Conservation (phyloP, 2,888 invertebrate species). For the Cantharis flavilabris region DNA sequence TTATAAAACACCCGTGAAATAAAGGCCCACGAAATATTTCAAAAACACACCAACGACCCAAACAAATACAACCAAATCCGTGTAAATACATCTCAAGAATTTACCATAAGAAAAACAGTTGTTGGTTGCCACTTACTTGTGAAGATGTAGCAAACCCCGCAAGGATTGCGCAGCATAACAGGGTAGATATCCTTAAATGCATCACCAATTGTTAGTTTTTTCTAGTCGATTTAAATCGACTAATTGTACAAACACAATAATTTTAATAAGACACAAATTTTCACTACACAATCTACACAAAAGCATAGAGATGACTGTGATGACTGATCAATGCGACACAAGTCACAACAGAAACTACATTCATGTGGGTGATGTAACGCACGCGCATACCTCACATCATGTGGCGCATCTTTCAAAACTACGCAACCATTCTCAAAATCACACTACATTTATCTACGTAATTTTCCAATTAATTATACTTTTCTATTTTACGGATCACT, state of each 20-base stretch:
- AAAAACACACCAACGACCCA: slow-evolving; percentile 12
- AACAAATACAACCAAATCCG: slow-evolving; percentile 7
- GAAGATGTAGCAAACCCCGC: slow-evolving; percentile 74
- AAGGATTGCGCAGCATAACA: slow-evolving; percentile 74
- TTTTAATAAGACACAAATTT: slow-evolving; percentile 52
- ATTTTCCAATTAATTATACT: not conserved
- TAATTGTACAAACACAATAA: slow-evolving; percentile 47
- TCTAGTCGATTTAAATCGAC: slow-evolving; percentile 47
- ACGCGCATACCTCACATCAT: slow-evolving; percentile 41
- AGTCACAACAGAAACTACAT: slow-evolving; percentile 31
- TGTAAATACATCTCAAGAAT: slow-evolving; percentile 13
- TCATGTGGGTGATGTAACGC: slow-evolving; percentile 24
- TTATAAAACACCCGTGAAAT: not conserved
- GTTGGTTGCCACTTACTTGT: slow-evolving; percentile 67
- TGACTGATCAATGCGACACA: slow-evolving; percentile 45
- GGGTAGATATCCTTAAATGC: slow-evolving; percentile 77
- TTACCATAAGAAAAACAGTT: slow-evolving; percentile 36
- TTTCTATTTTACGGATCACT: not conserved
- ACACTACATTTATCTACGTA: not conserved
- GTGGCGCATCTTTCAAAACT: slow-evolving; percentile 15
- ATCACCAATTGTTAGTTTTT: slow-evolving; percentile 63
- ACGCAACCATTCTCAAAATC: not conserved
- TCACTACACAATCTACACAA: slow-evolving; percentile 48
- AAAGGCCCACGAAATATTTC: not conserved
- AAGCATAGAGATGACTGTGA: slow-evolving; percentile 50